phyloP scores from a whole-genome alignment of 2,888 invertebrate species.

The Marasmarcha lunaedactyla region DNA sequence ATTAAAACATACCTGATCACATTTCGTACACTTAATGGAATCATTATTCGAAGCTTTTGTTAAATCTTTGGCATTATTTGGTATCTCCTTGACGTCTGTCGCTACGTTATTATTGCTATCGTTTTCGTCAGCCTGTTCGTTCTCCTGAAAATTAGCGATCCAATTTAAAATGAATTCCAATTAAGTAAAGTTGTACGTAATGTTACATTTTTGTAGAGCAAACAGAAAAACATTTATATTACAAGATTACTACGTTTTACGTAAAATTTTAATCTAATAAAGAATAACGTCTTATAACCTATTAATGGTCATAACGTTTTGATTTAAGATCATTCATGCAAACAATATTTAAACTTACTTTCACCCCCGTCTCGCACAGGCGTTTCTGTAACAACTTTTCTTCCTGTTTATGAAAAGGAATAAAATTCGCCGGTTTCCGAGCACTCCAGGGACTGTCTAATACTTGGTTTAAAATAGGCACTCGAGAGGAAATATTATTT shows the following conservation, averaged over 20 bases:
- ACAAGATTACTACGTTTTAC: too few relatives aligned
- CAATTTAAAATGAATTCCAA: too few relatives aligned
- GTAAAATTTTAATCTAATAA: too few relatives aligned
- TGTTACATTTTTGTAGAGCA: too few relatives aligned
- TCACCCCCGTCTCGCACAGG: neutral
- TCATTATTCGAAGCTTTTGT: constrained; percentile 6
- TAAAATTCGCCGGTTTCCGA: constrained; percentile 39
- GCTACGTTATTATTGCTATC: constrained; percentile 34
- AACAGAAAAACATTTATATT: too few relatives aligned
- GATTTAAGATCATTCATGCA: too few relatives aligned
- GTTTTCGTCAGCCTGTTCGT: constrained; percentile 16
- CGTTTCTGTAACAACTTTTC: neutral
- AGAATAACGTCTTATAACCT: too few relatives aligned
- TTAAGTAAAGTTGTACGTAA: too few relatives aligned
- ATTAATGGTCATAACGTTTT: too few relatives aligned
- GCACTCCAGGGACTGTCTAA: constrained; percentile 71
- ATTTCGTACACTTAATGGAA: constrained; percentile 28
- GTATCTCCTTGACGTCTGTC: too few relatives aligned
- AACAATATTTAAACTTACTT: too few relatives aligned
- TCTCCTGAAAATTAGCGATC: constrained; percentile 20
- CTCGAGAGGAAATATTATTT: constrained; percentile 16
- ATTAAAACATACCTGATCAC: constrained; percentile 33
- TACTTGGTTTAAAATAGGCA: constrained; percentile 58
- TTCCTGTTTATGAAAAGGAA: constrained; percentile 34
- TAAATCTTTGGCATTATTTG: constrained; percentile 10